Conservation (phyloP, 2,113 vertebrate genomes). For the Catharus fuscescens region DNA sequence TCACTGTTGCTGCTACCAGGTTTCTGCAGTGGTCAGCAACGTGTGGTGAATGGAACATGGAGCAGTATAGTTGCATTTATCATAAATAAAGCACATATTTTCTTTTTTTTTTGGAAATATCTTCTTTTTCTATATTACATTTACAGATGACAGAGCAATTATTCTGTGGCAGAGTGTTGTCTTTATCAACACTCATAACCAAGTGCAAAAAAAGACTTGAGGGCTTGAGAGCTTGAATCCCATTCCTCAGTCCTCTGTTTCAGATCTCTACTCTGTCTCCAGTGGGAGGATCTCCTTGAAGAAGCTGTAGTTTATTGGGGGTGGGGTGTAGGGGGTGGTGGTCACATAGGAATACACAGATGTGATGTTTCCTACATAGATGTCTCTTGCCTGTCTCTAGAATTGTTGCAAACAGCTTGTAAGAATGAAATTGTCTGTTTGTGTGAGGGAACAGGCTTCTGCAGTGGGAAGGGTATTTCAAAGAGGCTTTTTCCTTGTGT, state of each 20-base stretch:
- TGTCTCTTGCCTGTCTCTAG: not conserved
- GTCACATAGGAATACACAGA: not conserved
- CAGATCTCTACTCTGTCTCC: not conserved
- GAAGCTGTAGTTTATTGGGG: not conserved
- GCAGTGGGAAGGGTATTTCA: not conserved
- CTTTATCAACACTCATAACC: not conserved
- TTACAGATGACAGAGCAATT: not conserved
- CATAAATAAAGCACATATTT: constrained; percentile 12
- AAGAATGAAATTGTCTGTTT: not conserved
- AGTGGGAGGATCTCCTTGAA: not conserved
- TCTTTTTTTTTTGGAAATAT: not conserved
- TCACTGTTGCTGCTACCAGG: not conserved
- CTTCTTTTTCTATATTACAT: not conserved
- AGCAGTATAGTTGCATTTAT: not conserved
- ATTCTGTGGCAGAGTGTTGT: not conserved
- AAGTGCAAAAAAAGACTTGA: not conserved
- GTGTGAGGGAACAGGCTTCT: not conserved
- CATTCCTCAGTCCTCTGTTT: not conserved
- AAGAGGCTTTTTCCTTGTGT: not conserved
- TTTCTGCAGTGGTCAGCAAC: not conserved
- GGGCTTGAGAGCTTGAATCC: not conserved
- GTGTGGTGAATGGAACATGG: not conserved
- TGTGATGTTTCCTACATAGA: not conserved
- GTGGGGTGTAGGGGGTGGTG: too few species aligned
- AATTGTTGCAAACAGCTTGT: not conserved